These are phyloP conservation scores for Heloderma charlesbogerti DNA, from an alignment of 2,113 vertebrate species.

Conservation along the genomic window DNA sequence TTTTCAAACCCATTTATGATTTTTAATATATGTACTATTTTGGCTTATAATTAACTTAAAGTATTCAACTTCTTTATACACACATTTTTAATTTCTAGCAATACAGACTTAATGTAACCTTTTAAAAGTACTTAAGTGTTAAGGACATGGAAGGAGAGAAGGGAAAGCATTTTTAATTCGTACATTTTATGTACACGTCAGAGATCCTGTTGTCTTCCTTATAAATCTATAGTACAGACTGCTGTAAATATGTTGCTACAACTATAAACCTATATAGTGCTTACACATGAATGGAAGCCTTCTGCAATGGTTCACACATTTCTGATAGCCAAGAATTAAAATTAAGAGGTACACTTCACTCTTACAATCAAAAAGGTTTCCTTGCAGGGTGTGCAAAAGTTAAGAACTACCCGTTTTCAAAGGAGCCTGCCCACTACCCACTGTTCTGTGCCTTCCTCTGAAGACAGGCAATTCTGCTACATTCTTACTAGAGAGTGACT, in stretches of 20 bases:
- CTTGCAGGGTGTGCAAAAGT: background rate
- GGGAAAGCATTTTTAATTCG: background rate
- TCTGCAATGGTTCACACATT: background rate
- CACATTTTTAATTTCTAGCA: background rate
- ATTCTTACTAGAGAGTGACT: background rate
- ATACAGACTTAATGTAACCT: background rate
- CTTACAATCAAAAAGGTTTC: background rate
- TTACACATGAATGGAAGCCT: background rate
- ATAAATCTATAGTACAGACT: background rate
- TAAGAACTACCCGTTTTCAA: background rate
- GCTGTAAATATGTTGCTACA: background rate
- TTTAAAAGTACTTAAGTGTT: background rate
- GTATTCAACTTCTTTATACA: background rate
- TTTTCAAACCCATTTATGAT: slow-evolving; percentile 43
- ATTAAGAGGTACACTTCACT: background rate
- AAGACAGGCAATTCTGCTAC: background rate
- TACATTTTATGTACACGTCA: background rate
- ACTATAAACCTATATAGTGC: background rate
- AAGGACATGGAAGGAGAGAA: background rate
- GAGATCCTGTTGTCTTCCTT: background rate
- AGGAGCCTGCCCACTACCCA: background rate
- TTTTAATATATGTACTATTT: slow-evolving; percentile 20
- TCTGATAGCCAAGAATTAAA: background rate
- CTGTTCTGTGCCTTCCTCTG: background rate
- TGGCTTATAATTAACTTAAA: background rate